Base-by-base conservation (phyloP, 2,888 invertebrate species). In the Tipula helvola region DNA sequence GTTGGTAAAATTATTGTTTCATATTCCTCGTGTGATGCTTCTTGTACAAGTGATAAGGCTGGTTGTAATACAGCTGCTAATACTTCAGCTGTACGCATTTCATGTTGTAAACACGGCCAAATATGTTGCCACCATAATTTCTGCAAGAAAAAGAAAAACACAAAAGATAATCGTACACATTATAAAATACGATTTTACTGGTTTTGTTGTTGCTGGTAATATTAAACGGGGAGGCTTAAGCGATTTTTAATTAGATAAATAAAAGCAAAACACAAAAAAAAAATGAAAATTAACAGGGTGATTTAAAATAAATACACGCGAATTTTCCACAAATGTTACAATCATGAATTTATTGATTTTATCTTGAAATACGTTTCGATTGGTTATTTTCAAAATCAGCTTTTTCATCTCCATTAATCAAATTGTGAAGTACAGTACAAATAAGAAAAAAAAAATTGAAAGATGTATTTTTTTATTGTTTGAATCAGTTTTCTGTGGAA, bases 91-190 rank as follows among this genome's bases (percentile, higher is more conserved):
- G 95, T 95, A 89, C 95, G 94, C 92, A 98, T 95, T 91, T 98
- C 98, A 88, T 95, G 94, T 90, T 96, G 95, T 88, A 99, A 93
- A 89, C 95, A 95, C 47, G 98, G 97, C 96, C 98, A 97, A 86
- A 98, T 95, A 91, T 97, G 97, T 91, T 97, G 97, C 93, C 97
- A 98, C 94, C 98, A 96, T 86, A 98, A 93, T 96, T 98, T 98
- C 98, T 99, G 93, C 86, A 93, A 92, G 88, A 83, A 86, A 44
- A 84, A 16, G 39, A 13, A n/a, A 39, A 39, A 41, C n/a, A 39
- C 39, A 84, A 10, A 44, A 44, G 44, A 44, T 10, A 44, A 44
- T 10, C 44, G 44, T 44, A 12, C 12, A 10, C 7, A 83, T 36
- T 36, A 28, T 83, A 5, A 83, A n/a, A 18, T 57, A 57, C 16